Evolutionary conservation across 2,113 vertebrate genomes (phyloP), one percentile per base, ranked within the genome.

Genomic region (Thalassoma bifasciatum): DNA sequence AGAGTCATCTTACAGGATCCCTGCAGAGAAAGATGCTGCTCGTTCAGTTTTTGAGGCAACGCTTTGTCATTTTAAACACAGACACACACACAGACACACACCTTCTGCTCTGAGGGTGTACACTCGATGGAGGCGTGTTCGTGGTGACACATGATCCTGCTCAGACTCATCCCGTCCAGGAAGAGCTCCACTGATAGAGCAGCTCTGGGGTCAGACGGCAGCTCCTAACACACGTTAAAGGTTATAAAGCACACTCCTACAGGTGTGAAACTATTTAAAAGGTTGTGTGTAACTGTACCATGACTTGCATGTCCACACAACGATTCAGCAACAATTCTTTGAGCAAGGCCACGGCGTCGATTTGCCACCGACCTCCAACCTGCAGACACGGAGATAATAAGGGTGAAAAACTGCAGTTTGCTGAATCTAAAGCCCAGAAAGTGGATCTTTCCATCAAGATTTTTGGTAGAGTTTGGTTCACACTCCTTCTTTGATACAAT

Each of bases 321-420:
- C 97, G 94, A 56, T 92, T 93, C 52, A 92, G 84, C 82, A 99
- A 91, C 21, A 96, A 52, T 56, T 97, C 95, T 84, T 81, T 94
- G 89, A 99, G 92, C 38, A 95, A 87, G 56, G 92, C 89, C 65
- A 98, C 77, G 10, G 96, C 95, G 73, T 97, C 95, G 23, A 30
- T 69, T 81, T 97, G 96, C 98, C 97, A 99, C 51, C 36, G 52
- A 23, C 86, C 92, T 22, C 96, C 96, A 21, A 96, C 81, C 98
- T 98, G 65, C 30, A 44, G n/a, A 79, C 1, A 57, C 10, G 30
- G n/a, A 77, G 10, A 52, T 2, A 46, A 9, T 57, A 6, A 42
- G 12, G 7, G 0, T 30, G 30, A 30, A 4, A 30, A 30, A 30
- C 30, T 30, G 3, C 3, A 30, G 30, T 30, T 30, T n/a, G n/a